Base-by-base conservation (phyloP, 2,888 invertebrate species). In the Acleris literana region DNA sequence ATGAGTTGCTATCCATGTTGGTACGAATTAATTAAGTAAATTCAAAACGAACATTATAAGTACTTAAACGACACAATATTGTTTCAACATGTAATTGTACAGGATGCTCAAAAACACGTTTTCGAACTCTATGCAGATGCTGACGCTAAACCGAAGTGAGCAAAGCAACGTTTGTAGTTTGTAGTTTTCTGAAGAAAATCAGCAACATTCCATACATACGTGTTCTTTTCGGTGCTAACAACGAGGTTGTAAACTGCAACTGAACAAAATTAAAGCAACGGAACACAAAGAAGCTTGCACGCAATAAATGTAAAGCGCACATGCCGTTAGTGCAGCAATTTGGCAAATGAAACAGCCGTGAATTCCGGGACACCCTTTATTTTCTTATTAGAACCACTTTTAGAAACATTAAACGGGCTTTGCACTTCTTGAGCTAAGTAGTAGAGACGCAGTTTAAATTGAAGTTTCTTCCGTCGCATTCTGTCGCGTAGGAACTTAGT, bases 261-360 rank as follows among this genome's bases (percentile, higher is more conserved):
- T 33, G 39, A 44, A 59, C 53, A 56, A 53, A 64, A 55, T 54
- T 64, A 60, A 64, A 64, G 49, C 49, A 64, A 52, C 39, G 33
- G 39, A 43, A 51, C 43, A 64, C 58, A 64, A 64, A 64, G 63
- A 25, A 54, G 39, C 58, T 57, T 49, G 49, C 55, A 60, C 64
- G 64, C 59, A 55, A 29, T 64, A 49, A 64, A 64, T 60, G 64
- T 60, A 55, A 64, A 64, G 55, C 22, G 60, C 25, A 53, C 11
- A 49, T 49, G 59, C 57, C 46, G 57, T 64, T 64, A 55, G 64
- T 43, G 59, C 59, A 44, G 54, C 64, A 39, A 64, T 64, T 64
- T 64, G 64, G 64, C 64, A 60, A 64, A 60, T 64, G 64, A 54
- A 64, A 60, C 20, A 18, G n/a, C 48, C 59, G 46, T 49, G 59